These are phyloP conservation scores for Microcebus ravelobensis DNA, from an alignment of 2,113 vertebrate species.

Conservation along the genomic window DNA sequence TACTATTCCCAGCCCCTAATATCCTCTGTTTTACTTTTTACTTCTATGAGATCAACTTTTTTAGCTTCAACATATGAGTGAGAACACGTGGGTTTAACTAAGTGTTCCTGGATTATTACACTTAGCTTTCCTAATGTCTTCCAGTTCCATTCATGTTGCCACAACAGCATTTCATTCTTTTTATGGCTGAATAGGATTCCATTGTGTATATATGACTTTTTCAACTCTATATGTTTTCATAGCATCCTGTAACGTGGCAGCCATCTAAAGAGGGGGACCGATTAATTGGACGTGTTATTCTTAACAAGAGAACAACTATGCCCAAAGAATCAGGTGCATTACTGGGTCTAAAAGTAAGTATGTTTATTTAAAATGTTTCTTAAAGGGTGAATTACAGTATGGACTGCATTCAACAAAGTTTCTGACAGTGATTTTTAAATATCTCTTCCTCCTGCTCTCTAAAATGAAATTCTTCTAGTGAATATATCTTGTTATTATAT, in stretches of 20 bases:
- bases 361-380: background rate
- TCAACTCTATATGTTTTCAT: constrained; percentile 55
- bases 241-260: constrained; percentile 99
- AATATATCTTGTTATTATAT: background rate
- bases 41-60: background rate
- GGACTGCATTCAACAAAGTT: background rate
- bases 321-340: constrained; percentile 97
- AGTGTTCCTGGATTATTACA: background rate
- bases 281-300: constrained; percentile 96
- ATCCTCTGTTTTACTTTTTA: background rate
- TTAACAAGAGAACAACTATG: constrained; percentile 98
- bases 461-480: background rate
- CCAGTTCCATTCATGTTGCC: background rate
- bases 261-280: constrained; percentile 99
- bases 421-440: background rate
- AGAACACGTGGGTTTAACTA: background rate
- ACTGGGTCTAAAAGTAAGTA: constrained; percentile 95
- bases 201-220: background rate
- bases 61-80: background rate
- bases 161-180: background rate
- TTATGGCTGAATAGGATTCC: background rate
- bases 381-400: background rate
- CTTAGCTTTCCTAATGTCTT: background rate
- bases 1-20: background rate
- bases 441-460: background rate